Evolutionary conservation across 2,797 vertebrate genomes (phyloP).

Genomic region (Salmo trutta): DNA sequence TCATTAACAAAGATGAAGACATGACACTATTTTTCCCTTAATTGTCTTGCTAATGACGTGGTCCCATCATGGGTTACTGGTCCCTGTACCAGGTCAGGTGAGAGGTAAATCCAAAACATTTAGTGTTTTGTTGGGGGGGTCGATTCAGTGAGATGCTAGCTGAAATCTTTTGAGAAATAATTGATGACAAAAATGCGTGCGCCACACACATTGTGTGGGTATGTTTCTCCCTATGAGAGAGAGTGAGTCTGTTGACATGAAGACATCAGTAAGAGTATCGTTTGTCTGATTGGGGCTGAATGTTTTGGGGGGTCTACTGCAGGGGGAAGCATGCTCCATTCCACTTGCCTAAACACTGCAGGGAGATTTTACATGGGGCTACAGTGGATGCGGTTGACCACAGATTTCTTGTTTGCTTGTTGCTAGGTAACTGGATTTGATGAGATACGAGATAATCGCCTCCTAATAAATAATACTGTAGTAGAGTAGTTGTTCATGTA

Average conservation of each 20-base stretch:
- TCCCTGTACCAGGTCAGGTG: background rate
- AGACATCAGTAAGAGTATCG: background rate
- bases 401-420: conserved; percentile 44
- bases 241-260: background rate
- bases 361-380: conserved; percentile 11
- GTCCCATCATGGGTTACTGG: background rate
- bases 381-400: conserved; percentile 28
- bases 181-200: conserved; percentile 54
- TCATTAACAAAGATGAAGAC: background rate
- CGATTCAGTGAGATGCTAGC: conserved; percentile 48
- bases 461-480: background rate
- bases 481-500: background rate
- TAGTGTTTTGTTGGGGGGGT: conserved; percentile 27
- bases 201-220: conserved; percentile 9
- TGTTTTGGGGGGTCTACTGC: conserved; percentile 16
- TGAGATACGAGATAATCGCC: conserved; percentile 10
- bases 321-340: conserved; percentile 70
- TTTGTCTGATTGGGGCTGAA: background rate
- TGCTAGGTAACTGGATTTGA: conserved; percentile 66
- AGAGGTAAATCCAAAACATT: conserved; percentile 15
- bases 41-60: background rate
- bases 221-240: background rate
- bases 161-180: conserved; percentile 69
- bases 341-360: conserved; percentile 54
- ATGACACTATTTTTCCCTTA: background rate